Base-by-base conservation (phyloP, 2,888 invertebrate genomes). In the Ichneumoninae sp. region DNA sequence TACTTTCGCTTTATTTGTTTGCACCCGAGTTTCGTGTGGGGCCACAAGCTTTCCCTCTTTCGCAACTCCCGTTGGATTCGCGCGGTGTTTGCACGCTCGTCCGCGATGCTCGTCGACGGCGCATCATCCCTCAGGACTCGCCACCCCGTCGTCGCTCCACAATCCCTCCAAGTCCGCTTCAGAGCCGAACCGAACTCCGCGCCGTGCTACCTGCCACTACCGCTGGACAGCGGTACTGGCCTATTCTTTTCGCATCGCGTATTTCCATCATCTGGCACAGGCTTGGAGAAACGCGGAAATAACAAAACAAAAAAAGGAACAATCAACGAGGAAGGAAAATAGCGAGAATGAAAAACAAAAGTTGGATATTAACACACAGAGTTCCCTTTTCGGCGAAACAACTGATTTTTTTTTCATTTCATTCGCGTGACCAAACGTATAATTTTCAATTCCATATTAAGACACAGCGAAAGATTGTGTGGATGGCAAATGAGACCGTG, bases 51-150 rank as follows among this genome's bases (percentile, higher is more conserved):
- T 76, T 83, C 79, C 71, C 79, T 75, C 73, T 80, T 71, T 80
- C 60, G 26, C 57, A 60, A 75, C 81, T 81, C 79, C 80, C 84
- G 81, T 85, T 81, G 81, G 73, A 83, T 85, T 84, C 81, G 71
- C 83, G 57, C 80, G 54, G 79, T 86, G 80, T 87, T 86, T 86
- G 86, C 83, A 85, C 84, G 81, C 63, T 71, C 69, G 81, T 74
- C 70, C 44, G 60, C 81, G 81, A 81, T 85, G 82, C 85, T 85
- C 75, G 86, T 83, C 83, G 86, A 83, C 86, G 81, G 69, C 44
- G 84, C 74, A 75, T 79, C 84, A 83, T 86, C 86, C 83, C 85
- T 85, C 86, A 83, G 83, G 82, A 78, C 77, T 81, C 85, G 44
- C 73, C 70, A 40, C 63, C 69, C 77, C 74, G 52, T 85, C 83